Evolutionary conservation across 2,113 vertebrate species (phyloP), one percentile per base, ranked within the genome.

Genomic region (Tychaedon coryphoeus): DNA sequence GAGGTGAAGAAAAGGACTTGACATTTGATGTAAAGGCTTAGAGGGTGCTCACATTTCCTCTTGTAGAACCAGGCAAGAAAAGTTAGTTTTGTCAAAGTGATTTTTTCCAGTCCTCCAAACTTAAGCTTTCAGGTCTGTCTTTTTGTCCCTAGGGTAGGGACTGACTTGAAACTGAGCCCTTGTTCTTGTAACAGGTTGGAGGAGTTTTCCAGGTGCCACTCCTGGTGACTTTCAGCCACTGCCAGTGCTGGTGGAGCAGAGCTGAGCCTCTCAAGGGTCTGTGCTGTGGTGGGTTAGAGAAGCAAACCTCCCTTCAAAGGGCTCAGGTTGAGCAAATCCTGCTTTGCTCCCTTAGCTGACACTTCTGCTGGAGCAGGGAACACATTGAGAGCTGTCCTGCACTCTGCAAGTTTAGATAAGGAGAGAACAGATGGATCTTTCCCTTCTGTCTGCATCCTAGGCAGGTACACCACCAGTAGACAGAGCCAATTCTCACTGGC

Each of bases 351-450:
- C 47, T 65, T 26, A 50, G 20, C 33, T 79, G 58, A 57, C 38
- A 12, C 12, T n/a, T 10, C 12, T 57, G 53, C 24, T 64, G 61
- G 80, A 62, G 16, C 8, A 74, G 14, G 12, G 36, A 85, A 25
- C 2, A 5, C 2, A 2, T 1, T 0, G 2, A 74, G 29, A 73
- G 5, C 36, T 84, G 26, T 28, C 22, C 76, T 58, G 36, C 3
- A n/a, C 12, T 53, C 34, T 8, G 13, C 23, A 54, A n/a, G 14
- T 6, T 51, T 40, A 50, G 48, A 19, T 13, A 26, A 45, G 38
- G 56, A 71, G 12, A 34, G 28, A 89, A 12, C 6, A 80, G 29
- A 76, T 74, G 34, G 13, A 66, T 66, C 14, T 90, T 85, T 64
- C 51, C 23, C 45, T 69, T 70, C 43, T 47, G 16, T 58, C 56